Evolutionary conservation across 2,888 invertebrate genomes (phyloP), one percentile per base, ranked within the genome.

Genomic region (Callosobruchus maculatus): DNA sequence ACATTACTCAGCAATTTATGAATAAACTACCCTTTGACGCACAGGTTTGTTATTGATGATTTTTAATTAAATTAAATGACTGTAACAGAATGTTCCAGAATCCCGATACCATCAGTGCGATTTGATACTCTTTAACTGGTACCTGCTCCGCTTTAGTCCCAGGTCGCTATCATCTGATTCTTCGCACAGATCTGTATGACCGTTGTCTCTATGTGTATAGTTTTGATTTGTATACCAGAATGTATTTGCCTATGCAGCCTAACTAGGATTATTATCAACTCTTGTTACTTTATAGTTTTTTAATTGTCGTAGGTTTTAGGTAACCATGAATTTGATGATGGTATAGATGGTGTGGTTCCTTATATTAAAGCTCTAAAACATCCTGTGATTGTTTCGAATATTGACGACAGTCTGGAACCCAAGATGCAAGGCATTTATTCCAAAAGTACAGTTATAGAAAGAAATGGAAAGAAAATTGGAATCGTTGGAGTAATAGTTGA

Each of bases 281-380:
- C 2, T 4, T 26, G 2, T 7, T 26, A 26, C 26, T 7, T 26
- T 26, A 26, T 26, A 26, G 7, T 26, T 26, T 26, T 26, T 49
- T 13, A 49, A 3, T 49, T 49, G 18, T 13, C 49, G 49, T 83
- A 96, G 95, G 93, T 94, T 0, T 84, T 96, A 7, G 96, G 96
- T 0, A 96, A 96, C 85, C 96, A 97, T 82, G 96, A 97, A 85
- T 96, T 97, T 82, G 96, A 96, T 83, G 90, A 93, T 81, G 92
- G 91, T 0, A 88, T 95, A 0, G 90, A 87, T 18, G 95, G 94
- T 0, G 85, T 95, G 0, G 89, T 92, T 0, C 94, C 94, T 0
- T 95, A 94, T 84, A 83, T 96, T 68, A 85, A 91, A 79, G 86
- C 86, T 0, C 82, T 93, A 5, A 87, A 91, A 1, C 89, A 93